Evolutionary conservation across 2,797 vertebrate genomes (phyloP).

Genomic region (Silurus aristotelis): DNA sequence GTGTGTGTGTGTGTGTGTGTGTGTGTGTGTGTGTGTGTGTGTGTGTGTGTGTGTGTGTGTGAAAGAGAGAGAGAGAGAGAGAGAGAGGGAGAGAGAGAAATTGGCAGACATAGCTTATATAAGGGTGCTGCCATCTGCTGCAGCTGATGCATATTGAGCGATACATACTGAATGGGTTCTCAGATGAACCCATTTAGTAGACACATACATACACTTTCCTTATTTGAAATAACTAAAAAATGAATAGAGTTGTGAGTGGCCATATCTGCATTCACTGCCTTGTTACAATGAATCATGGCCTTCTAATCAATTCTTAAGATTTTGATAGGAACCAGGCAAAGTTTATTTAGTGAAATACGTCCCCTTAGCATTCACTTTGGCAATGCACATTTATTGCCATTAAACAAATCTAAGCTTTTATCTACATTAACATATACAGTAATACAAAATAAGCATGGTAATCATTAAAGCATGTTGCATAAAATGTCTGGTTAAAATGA

Average conservation of each 20-base stretch:
- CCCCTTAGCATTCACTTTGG: neutral
- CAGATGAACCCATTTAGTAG: neutral
- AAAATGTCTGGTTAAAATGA: neutral
- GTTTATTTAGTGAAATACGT: neutral
- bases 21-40: neutral
- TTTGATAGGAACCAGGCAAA: neutral
- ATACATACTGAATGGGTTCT: too few species aligned
- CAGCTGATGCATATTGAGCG: constrained; percentile 7
- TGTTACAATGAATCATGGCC: neutral
- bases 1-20: neutral
- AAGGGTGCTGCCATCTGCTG: constrained; percentile 71
- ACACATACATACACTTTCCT: neutral
- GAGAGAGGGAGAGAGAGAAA: neutral
- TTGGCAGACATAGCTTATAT: constrained; percentile 44
- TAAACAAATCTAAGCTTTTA: neutral
- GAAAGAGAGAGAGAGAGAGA: neutral
- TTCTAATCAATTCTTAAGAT: neutral
- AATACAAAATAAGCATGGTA: neutral
- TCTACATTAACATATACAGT: neutral
- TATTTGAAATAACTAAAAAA: neutral
- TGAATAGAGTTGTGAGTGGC: too few species aligned
- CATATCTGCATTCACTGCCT: neutral
- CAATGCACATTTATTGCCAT: neutral
- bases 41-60: neutral
- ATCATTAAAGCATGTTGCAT: neutral